Conservation (phyloP, 2,888 invertebrate species). For the Dryadula phaetusa region DNA sequence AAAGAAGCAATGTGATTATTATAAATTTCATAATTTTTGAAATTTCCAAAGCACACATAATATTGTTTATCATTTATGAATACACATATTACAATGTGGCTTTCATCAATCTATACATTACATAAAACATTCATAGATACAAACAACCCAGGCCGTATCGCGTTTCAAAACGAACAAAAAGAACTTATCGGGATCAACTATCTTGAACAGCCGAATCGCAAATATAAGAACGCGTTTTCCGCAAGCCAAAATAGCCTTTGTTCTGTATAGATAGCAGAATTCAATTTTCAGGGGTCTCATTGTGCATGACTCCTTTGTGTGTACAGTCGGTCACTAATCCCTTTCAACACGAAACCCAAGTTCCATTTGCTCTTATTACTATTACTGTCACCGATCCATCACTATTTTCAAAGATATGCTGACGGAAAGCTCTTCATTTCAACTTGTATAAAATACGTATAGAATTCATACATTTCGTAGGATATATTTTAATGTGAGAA, state of each 20-base stretch:
- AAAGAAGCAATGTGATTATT: too few relatives aligned
- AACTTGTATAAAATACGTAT: constrained; percentile 11
- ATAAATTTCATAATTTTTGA: too few relatives aligned
- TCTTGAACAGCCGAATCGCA: constrained; percentile 43
- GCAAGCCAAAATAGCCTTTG: constrained; percentile 39
- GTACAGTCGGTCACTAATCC: constrained; percentile 47
- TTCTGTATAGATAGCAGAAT: constrained; percentile 29
- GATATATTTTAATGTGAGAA: background rate
- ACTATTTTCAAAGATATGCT: constrained; percentile 55
- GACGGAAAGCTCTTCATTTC: constrained; percentile 48
- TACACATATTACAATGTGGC: too few relatives aligned
- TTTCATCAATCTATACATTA: background rate
- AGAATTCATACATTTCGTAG: constrained; percentile 9
- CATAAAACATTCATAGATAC: constrained; percentile 18
- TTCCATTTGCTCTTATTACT: constrained; percentile 65
- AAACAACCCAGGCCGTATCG: constrained; percentile 15
- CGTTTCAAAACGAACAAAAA: constrained; percentile 43
- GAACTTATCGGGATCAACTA: constrained; percentile 44
- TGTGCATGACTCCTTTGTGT: constrained; percentile 37
- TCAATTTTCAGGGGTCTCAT: constrained; percentile 27
- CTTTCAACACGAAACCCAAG: constrained; percentile 53
- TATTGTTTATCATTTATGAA: too few relatives aligned
- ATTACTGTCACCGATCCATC: constrained; percentile 64
- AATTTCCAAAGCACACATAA: too few relatives aligned
- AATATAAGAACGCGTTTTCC: constrained; percentile 34